phyloP scores from a whole-genome alignment of 2,797 vertebrate genomes.

The Enteromius viviparus region DNA sequence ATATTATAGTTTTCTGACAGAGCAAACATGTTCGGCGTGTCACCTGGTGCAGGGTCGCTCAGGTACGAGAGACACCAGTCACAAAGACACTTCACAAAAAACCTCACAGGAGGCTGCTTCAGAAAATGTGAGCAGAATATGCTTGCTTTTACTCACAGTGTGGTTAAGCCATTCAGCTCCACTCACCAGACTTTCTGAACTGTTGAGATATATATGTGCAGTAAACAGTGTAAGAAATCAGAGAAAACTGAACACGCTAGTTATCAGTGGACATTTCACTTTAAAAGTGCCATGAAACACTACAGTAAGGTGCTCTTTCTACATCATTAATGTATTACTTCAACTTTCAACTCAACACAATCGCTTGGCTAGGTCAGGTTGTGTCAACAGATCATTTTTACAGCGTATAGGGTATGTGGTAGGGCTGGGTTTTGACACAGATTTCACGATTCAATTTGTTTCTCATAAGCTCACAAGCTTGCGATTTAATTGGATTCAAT shows the following conservation, averaged over 20 bases:
- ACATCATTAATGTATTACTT: background rate
- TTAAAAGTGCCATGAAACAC: background rate
- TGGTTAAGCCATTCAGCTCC: background rate
- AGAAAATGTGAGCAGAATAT: background rate
- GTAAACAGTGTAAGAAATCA: background rate
- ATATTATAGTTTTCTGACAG: background rate
- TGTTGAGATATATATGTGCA: background rate
- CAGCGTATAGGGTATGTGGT: background rate
- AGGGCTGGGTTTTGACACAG: too few species aligned
- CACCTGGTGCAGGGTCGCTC: background rate
- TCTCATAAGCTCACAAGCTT: too few species aligned
- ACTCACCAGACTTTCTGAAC: background rate
- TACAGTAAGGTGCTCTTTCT: background rate
- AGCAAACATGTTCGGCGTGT: background rate
- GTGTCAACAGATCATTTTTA: background rate
- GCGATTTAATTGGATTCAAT: too few species aligned
- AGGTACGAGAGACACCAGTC: background rate
- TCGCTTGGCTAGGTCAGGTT: background rate
- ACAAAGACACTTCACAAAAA: background rate
- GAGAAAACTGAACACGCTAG: background rate
- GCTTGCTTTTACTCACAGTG: background rate
- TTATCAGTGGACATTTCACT: background rate
- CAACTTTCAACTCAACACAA: too few species aligned
- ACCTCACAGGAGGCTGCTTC: background rate
- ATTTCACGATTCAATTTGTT: too few species aligned